Base-by-base conservation (phyloP, 2,888 invertebrate genomes). In the Pseudeuparius sepicola region DNA sequence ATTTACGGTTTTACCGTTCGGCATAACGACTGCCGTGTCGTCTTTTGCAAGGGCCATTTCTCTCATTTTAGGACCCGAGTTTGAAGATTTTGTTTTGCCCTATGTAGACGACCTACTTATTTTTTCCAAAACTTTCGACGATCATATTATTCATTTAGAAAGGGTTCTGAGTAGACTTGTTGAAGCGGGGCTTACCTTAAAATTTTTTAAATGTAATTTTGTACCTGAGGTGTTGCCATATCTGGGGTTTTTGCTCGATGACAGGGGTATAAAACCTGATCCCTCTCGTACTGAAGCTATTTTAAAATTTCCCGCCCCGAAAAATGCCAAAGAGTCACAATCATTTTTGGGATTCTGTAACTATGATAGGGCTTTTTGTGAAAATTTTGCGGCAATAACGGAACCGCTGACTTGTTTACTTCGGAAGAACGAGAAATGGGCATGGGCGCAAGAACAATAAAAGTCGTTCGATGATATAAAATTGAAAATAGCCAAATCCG, bases 261-360 rank as follows among this genome's bases (percentile, higher is more conserved):
- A 30, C 4, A 14, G 14, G 5, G 40, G 39, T 17, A 24, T 6
- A 37, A 41, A 24, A 38, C 39, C 7, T 5, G 33, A 42, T 38
- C 37, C 37, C 6, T 10, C 12, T 39, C 45, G 23, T 37, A 47
- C 47, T 1, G 30, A 47, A 11, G 41, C 44, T 1, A 52, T 56
- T 11, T 11, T 23, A 16, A 34, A 50, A 4, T 54, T 52, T 36
- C 42, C 46, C 14, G 14, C 26, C 6, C 53, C 54, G 1, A 27
- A 29, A 18, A 53, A 50, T 14, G 18, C 44, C 10, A 50, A 42
- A 38, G 41, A 55, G 24, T 28, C 54, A 6, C 39, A 45, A 31
- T 31, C 39, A 7, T 53, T 53, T 31, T n/a, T 52, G 13, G 50
- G 52, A 4, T 25, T 13, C 16, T n/a, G n/a, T n/a, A n/a, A n/a